Evolutionary conservation across 2,888 invertebrate genomes (phyloP).

Genomic region (Ctenicera cuprea): DNA sequence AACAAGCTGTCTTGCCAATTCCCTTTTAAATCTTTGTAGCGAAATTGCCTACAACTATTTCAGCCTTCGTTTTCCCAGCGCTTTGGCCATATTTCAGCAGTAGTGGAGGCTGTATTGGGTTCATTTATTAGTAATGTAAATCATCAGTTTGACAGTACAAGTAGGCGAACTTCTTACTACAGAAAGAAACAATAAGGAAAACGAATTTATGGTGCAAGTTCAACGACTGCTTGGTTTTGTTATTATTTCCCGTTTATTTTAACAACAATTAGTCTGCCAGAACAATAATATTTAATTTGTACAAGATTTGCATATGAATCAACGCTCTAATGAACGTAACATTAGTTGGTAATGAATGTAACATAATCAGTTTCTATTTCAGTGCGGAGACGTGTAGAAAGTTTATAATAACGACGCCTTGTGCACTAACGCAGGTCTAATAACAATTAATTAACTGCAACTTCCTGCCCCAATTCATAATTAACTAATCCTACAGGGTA

Average conservation of each 20-base stretch:
- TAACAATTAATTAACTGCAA: slow-evolving; percentile 35
- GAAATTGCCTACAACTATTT: not conserved
- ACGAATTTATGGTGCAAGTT: not conserved
- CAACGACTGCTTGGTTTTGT: not conserved
- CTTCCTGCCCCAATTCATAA: slow-evolving; percentile 34
- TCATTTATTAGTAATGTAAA: slow-evolving; percentile 13
- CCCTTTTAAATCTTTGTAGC: not conserved
- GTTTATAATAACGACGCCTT: slow-evolving; percentile 1
- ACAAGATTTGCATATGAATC: no score
- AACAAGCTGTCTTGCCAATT: not conserved
- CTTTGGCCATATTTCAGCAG: not conserved
- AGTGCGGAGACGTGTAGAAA: not conserved
- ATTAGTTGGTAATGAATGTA: no score
- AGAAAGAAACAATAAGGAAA: not conserved
- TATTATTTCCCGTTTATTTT: not conserved
- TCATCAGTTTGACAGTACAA: not conserved
- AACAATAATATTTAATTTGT: no score
- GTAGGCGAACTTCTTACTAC: not conserved
- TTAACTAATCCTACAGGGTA: slow-evolving; percentile 25
- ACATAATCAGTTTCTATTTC: no score
- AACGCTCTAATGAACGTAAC: no score
- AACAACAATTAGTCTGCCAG: no score
- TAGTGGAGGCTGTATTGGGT: not conserved
- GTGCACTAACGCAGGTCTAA: slow-evolving; percentile 5
- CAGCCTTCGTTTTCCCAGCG: not conserved